phyloP scores from a whole-genome alignment of 2,888 invertebrate genomes.

The Tupiocoris notatus region DNA sequence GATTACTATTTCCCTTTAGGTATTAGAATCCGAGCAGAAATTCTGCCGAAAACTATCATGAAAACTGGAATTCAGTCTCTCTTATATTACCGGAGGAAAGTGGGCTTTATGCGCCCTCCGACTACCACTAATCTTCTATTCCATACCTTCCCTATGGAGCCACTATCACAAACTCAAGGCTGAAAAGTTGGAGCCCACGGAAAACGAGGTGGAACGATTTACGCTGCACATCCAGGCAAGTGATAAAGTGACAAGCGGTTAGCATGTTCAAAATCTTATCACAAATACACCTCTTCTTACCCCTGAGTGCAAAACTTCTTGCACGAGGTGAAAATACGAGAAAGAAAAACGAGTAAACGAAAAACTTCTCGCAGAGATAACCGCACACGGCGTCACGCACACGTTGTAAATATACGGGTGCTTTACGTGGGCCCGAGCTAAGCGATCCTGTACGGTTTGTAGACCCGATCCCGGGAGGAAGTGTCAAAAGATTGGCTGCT shows the following conservation, averaged over 20 bases:
- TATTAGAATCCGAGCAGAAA: no score
- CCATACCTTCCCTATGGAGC: neutral
- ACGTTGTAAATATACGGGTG: conserved; percentile 36
- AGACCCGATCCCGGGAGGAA: conserved; percentile 10
- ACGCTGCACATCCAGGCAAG: conserved; percentile 38
- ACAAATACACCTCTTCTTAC: neutral
- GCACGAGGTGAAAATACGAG: neutral
- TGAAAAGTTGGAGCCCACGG: neutral
- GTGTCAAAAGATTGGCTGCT: conserved; percentile 42
- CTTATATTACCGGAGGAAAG: no score
- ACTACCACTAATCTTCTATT: neutral
- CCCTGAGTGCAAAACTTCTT: conserved; percentile 24
- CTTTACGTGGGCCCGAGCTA: conserved; percentile 18
- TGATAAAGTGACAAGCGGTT: conserved; percentile 31
- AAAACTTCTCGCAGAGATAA: conserved; percentile 28
- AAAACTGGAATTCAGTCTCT: no score
- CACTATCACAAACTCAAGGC: conserved; percentile 1
- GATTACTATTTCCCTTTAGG: no score
- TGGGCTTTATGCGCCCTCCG: neutral
- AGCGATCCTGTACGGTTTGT: neutral
- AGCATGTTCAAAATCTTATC: conserved; percentile 41
- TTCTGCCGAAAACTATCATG: no score
- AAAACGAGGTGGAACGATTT: conserved; percentile 15
- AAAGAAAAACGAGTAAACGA: neutral
- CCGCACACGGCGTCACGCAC: conserved; percentile 40